Base-by-base conservation (phyloP, 2,113 vertebrate genomes). In the Oncorhynchus keta region DNA sequence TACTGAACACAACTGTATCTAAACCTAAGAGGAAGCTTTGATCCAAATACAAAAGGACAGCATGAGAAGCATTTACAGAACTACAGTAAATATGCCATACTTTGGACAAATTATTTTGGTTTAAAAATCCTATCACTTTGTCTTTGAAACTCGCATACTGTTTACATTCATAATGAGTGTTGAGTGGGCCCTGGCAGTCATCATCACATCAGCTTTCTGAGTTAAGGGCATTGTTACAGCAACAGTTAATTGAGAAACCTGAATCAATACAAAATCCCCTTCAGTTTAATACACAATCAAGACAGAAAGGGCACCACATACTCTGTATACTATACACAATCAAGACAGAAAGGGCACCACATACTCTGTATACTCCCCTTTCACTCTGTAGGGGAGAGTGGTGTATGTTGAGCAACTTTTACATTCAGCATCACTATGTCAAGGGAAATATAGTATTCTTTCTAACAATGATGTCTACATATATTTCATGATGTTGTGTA, bases 91-190 rank as follows among this genome's bases (percentile, higher is more conserved):
- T 81, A 75, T 77, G 5, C 75, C 72, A 74, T 72, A 78, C 24
- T 80, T 80, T 6, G 26, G 39, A 72, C 9, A 7, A 9, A 62
- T 2, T 2, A 32, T 77, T 86, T 87, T 84, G 80, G 81, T 85
- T 89, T 87, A 75, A 87, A 88, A 91, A 83, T 79, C 64, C 6
- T 67, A 20, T 72, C 74, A 65, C 59, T 49, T 62, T 11, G 39
- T 45, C 9, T 45, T 12, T 45, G 39, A 45, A 90, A 83, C 39
- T 48, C 35, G 9, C 13, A 68, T 22, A 62, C n/a, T 45, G 30
- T 86, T 86, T 88, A 89, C 82, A 87, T 88, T 90, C 88, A 88
- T 62, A 57, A 69, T 80, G 2, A 45, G 39, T 39, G 39, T 39
- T 39, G 28, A 75, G 76, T 78, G 66, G 68, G 72, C 62, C 48